Percentiles rank a stretch among this genome's conserved stretches.
Evolutionary conservation across 64 coral and sea anemone species (phyloP).

Genomic region (Montipora foliosa): DNA sequence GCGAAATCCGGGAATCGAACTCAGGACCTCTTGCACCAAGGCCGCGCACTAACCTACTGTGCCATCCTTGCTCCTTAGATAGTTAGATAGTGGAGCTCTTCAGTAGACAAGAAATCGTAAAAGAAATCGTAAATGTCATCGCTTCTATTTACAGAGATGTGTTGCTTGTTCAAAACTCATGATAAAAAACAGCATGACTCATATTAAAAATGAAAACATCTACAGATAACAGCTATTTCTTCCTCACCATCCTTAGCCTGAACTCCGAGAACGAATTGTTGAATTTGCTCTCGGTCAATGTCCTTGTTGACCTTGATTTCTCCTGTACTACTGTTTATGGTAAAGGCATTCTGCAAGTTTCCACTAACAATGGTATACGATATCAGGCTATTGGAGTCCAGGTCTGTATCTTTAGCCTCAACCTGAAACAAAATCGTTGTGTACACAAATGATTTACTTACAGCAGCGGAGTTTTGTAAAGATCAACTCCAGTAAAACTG

Average conservation of each 20-base stretch:
- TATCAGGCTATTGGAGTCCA: constrained; percentile 71
- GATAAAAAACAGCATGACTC: too few species aligned
- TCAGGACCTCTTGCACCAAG: too few species aligned
- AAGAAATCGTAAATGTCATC: too few species aligned
- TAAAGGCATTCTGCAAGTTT: constrained; percentile 60
- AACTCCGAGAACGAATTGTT: constrained; percentile 83
- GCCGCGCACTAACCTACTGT: too few species aligned
- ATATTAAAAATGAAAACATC: neutral
- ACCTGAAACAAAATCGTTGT: constrained; percentile 31
- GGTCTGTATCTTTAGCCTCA: constrained; percentile 70
- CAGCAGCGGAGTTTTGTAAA: too few species aligned
- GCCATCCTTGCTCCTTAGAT: too few species aligned
- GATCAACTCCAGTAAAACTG: neutral
- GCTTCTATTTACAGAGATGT: too few species aligned
- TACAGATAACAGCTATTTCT: neutral
- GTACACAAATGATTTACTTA: too few species aligned
- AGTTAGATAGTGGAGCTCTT: too few species aligned
- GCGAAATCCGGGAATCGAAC: too few species aligned
- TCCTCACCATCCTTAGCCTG: constrained; percentile 86
- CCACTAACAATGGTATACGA: constrained; percentile 91
- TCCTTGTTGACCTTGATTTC: constrained; percentile 68
- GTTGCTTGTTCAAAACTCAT: too few species aligned
- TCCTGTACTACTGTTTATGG: constrained; percentile 59
- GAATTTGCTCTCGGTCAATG: constrained; percentile 82
- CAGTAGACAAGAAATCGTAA: too few species aligned